These are phyloP conservation scores for Urocolius indicus DNA, from an alignment of 2,113 vertebrate species.

Conservation along the genomic window DNA sequence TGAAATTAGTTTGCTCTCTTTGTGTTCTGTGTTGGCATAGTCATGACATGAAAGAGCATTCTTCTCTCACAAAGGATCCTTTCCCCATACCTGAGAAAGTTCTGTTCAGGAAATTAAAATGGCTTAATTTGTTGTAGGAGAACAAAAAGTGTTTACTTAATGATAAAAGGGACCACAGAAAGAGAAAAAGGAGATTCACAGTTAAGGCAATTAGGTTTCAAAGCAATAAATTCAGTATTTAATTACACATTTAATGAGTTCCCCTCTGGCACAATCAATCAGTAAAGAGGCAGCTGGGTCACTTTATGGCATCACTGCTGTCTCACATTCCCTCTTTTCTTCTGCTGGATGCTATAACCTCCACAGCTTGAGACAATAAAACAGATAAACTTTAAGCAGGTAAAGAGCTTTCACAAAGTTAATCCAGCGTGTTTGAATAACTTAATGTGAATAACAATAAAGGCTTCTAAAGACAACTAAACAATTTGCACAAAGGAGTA, in stretches of 20 bases:
- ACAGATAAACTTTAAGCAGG: background rate
- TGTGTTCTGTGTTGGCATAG: background rate
- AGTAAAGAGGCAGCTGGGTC: background rate
- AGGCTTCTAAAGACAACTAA: slow-evolving; percentile 19
- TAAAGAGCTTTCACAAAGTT: slow-evolving; percentile 9
- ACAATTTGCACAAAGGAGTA: background rate
- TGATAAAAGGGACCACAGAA: background rate
- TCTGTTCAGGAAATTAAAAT: background rate
- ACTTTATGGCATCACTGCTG: background rate
- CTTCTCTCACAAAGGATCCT: background rate
- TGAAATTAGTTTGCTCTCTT: background rate
- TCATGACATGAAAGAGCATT: background rate
- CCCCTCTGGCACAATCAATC: background rate
- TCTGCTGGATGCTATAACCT: background rate
- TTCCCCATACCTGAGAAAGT: background rate
- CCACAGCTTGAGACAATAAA: background rate
- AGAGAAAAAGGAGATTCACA: background rate
- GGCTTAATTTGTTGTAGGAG: background rate
- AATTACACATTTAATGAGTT: slow-evolving; percentile 22
- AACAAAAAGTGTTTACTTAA: background rate
- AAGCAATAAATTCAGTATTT: slow-evolving; percentile 19
- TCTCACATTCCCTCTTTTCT: background rate
- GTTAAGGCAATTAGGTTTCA: slow-evolving; percentile 1
- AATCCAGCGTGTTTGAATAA: background rate
- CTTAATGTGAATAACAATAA: background rate